phyloP scores from a whole-genome alignment of 2,113 vertebrate species.

The Ramphastos sulfuratus region DNA sequence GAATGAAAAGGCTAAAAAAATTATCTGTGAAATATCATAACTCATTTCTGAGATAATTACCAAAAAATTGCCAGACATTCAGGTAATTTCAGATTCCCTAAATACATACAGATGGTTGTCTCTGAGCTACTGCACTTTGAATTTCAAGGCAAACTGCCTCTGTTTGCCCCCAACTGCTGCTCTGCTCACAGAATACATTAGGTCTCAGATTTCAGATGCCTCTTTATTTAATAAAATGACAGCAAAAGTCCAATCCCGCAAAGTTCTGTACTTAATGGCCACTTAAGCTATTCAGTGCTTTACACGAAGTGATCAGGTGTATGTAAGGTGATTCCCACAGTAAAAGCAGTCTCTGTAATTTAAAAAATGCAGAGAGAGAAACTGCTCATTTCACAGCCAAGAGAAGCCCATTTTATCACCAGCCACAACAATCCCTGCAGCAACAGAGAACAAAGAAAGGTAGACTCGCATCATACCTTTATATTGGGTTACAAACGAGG shows the following conservation, averaged over 20 bases:
- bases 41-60: slow-evolving; percentile 12
- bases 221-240: background rate
- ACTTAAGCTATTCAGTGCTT: background rate
- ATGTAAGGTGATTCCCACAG: background rate
- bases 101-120: background rate
- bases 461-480: background rate
- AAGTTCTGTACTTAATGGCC: background rate
- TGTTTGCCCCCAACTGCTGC: background rate
- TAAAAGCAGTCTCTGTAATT: background rate
- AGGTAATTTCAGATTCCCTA: slow-evolving; percentile 28
- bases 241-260: background rate
- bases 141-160: slow-evolving; percentile 31
- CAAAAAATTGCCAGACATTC: background rate
- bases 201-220: background rate
- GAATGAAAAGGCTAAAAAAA: background rate
- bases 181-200: background rate
- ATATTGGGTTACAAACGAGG: background rate
- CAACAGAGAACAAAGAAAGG: background rate
- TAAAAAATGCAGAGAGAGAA: background rate
- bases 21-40: slow-evolving; percentile 6
- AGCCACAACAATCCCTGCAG: background rate
- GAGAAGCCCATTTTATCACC: background rate
- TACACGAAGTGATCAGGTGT: background rate
- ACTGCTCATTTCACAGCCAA: background rate
- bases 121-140: slow-evolving; percentile 1